Conservation (phyloP, 2,888 invertebrate species). For the Dynastes tityus region DNA sequence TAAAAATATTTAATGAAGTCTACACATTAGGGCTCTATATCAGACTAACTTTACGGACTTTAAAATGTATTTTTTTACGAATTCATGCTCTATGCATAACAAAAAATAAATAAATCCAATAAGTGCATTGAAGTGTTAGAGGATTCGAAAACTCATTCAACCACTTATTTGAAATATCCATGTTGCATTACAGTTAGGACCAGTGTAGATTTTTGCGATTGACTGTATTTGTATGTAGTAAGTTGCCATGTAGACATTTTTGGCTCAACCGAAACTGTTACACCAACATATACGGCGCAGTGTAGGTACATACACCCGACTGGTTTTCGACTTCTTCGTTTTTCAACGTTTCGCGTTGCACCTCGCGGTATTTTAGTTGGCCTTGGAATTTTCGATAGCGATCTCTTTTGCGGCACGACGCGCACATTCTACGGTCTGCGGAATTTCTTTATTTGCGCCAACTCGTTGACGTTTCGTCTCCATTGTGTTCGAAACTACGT, state of each 20-base stretch:
- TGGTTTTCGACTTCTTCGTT: conserved; percentile 13
- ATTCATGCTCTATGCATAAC: no score
- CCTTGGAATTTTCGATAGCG: conserved; percentile 49
- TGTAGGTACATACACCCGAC: neutral
- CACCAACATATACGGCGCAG: neutral
- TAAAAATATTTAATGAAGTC: no score
- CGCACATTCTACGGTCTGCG: conserved; percentile 25
- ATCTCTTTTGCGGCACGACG: conserved; percentile 23
- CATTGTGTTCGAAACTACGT: conserved; percentile 31
- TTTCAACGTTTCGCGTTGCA: conserved; percentile 17
- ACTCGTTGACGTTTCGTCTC: conserved; percentile 17
- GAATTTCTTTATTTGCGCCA: conserved; percentile 38
- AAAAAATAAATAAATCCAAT: no score
- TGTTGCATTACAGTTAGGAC: no score
- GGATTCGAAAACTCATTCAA: no score
- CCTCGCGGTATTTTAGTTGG: conserved; percentile 43
- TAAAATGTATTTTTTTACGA: no score
- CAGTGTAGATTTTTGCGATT: no score
- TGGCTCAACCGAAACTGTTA: conserved; percentile 38
- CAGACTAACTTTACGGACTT: no score
- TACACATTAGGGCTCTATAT: no score
- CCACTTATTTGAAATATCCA: no score
- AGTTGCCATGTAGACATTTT: conserved; percentile 26
- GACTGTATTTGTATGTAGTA: no score
- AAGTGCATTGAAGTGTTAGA: no score